A percentile compares a stretch with the other conserved stretches of the same genome.
Evolutionary conservation across 2,888 invertebrate species (phyloP).

Genomic region (Eupithecia insigniata): DNA sequence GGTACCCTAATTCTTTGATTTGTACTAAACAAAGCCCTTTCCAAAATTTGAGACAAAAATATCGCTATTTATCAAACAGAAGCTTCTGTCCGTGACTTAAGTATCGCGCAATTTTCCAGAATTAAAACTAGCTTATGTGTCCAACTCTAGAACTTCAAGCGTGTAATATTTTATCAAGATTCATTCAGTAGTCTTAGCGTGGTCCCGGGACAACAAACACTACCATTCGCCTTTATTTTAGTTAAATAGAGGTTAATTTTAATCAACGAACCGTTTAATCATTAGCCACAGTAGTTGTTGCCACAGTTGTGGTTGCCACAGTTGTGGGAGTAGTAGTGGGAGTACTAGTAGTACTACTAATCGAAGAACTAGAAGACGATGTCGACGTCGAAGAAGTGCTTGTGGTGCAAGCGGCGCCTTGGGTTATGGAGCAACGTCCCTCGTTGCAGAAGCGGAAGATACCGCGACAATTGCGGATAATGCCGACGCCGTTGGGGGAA

Average conservation of each 20-base stretch:
- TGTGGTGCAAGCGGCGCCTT: constrained; percentile 53
- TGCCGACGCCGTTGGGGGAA: constrained; percentile 53
- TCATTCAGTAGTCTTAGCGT: not conserved
- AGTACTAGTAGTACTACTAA: constrained; percentile 31
- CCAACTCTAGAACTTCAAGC: not conserved
- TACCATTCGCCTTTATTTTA: not conserved
- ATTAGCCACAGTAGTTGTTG: constrained; percentile 25
- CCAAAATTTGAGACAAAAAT: not conserved
- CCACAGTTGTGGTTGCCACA: constrained; percentile 29
- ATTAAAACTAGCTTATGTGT: not conserved
- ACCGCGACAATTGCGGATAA: constrained; percentile 53
- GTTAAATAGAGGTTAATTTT: not conserved
- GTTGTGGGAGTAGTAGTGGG: constrained; percentile 23
- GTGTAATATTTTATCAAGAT: not conserved
- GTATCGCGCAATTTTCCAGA: not conserved
- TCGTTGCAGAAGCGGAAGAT: constrained; percentile 59
- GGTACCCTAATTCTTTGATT: not conserved
- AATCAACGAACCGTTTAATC: constrained; percentile 8
- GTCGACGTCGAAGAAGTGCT: constrained; percentile 33
- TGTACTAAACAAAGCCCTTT: not conserved
- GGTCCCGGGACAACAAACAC: not conserved
- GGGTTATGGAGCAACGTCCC: constrained; percentile 62
- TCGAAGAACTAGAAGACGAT: constrained; percentile 37
- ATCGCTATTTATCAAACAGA: not conserved
- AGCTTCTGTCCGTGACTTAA: not conserved